phyloP scores from a whole-genome alignment of 1,140 invertebrate genomes.

The Cydia splendana region DNA sequence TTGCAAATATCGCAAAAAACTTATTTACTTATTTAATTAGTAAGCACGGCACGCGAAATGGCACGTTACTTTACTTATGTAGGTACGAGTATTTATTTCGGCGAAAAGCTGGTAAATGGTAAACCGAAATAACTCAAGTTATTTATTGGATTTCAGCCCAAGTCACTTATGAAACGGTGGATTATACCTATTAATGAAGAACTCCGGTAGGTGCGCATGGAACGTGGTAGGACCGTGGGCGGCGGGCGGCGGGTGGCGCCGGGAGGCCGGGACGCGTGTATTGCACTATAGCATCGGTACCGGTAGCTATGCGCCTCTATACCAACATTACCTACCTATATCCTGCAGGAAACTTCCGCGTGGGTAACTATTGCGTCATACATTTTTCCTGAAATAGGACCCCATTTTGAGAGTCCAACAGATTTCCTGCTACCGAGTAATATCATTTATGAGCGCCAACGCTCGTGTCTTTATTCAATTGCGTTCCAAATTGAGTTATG shows the following conservation, averaged over 20 bases:
- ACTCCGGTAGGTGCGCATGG: background rate
- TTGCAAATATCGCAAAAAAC: too few relatives aligned
- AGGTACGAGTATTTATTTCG: background rate
- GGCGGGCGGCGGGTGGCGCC: conserved; percentile 24
- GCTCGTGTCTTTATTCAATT: background rate
- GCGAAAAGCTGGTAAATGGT: background rate
- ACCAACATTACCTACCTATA: conserved; percentile 20
- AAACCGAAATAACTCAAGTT: background rate
- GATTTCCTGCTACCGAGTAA: background rate
- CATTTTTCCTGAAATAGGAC: conserved; percentile 1
- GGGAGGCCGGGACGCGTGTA: conserved; percentile 22
- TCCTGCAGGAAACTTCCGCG: conserved; percentile 14
- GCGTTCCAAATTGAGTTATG: background rate
- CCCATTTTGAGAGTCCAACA: background rate
- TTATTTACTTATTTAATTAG: too few relatives aligned
- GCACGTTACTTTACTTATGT: background rate
- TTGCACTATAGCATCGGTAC: conserved; percentile 24
- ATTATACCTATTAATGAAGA: conserved; percentile 31
- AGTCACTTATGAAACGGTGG: conserved; percentile 19
- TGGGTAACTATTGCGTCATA: conserved; percentile 23
- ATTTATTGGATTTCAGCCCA: background rate
- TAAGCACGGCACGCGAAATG: too few relatives aligned
- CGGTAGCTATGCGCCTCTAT: conserved; percentile 14
- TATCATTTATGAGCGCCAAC: background rate
- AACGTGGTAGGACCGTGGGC: conserved; percentile 15